Conservation (phyloP, 2,797 vertebrate genomes). For the Syngnathus rostellatus region DNA sequence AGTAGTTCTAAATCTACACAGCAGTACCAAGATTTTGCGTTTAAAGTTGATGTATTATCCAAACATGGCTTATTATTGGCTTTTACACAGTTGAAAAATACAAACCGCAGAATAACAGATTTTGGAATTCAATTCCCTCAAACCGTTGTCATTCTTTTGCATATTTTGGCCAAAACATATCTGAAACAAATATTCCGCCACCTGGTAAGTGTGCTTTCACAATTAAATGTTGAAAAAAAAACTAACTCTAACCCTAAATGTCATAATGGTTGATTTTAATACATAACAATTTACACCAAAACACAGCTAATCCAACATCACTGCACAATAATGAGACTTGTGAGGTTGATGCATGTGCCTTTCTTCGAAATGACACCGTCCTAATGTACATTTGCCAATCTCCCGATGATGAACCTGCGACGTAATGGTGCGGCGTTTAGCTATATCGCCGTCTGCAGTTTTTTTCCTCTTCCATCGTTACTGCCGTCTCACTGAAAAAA, state of each 20-base stretch:
- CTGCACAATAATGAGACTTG: neutral
- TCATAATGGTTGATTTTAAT: neutral
- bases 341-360: neutral
- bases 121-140: no score
- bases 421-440: neutral
- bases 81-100: no score
- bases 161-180: no score
- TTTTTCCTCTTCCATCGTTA: slow-evolving; percentile 18
- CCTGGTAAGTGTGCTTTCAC: no score
- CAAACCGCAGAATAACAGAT: no score
- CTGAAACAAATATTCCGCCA: no score
- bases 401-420: slow-evolving; percentile 2
- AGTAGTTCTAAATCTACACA: neutral
- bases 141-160: no score
- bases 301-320: neutral
- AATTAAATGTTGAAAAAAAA: neutral
- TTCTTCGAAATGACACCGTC: neutral
- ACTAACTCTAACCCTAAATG: neutral
- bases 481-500: slow-evolving; percentile 33
- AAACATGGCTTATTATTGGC: neutral
- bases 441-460: neutral
- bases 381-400: neutral
- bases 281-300: neutral
- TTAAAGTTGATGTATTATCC: neutral
- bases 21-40: no score